These are phyloP conservation scores for Lota lota DNA, from an alignment of 2,113 vertebrate genomes.

Conservation along the genomic window DNA sequence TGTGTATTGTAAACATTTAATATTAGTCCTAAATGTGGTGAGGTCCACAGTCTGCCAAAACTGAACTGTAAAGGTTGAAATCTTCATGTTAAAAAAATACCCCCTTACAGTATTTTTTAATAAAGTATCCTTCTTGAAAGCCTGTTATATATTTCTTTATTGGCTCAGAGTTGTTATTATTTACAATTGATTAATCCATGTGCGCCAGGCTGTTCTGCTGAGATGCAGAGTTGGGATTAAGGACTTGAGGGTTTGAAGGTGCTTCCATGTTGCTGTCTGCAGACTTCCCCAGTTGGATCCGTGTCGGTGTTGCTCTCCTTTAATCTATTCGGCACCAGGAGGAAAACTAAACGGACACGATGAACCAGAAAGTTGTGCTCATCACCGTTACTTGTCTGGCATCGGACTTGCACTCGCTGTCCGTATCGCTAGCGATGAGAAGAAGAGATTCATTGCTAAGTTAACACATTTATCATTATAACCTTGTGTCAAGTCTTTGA, in stretches of 20 bases:
- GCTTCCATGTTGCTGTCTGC: neutral
- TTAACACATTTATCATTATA: conserved; percentile 1
- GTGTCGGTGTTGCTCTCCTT: neutral
- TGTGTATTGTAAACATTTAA: too few relatives aligned
- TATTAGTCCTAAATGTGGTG: too few relatives aligned
- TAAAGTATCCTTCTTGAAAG: too few relatives aligned
- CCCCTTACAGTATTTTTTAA: too few relatives aligned
- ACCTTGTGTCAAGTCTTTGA: too few relatives aligned
- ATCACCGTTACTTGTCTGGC: conserved; percentile 85
- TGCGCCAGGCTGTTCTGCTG: conserved; percentile 49
- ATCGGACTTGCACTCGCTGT: conserved; percentile 82
- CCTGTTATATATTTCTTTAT: too few relatives aligned
- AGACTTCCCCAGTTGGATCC: neutral
- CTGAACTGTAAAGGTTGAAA: too few relatives aligned
- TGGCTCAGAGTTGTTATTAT: too few relatives aligned
- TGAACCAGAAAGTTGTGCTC: conserved; percentile 81
- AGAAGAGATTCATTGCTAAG: conserved; percentile 87
- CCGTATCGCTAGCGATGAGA: conserved; percentile 80
- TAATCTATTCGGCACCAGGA: conserved; percentile 18
- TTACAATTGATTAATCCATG: neutral
- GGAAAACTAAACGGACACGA: conserved; percentile 39
- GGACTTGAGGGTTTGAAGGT: conserved; percentile 25
- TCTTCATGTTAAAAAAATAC: too few relatives aligned
- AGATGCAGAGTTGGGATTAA: conserved; percentile 58
- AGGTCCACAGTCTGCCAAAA: too few relatives aligned